Percentiles rank a stretch among this genome's conserved stretches.
These are phyloP conservation scores for Sceloporus undulatus DNA, from an alignment of 2,113 vertebrate species.

Conservation along the genomic window DNA sequence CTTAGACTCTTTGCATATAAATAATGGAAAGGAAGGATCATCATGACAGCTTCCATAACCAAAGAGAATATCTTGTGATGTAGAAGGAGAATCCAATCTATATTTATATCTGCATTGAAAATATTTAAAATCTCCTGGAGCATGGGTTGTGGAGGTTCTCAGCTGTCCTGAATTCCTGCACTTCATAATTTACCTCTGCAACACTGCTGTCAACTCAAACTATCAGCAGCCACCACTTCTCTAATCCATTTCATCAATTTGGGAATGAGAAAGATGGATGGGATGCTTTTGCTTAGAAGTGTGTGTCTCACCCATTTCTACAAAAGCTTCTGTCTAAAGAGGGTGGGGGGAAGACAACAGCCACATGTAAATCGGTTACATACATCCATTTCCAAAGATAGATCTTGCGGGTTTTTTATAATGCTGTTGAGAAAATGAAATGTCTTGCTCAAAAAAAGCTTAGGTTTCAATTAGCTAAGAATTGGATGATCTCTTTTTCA, in stretches of 20 bases:
- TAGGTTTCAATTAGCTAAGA: constrained; percentile 59
- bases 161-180: neutral
- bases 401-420: constrained; percentile 36
- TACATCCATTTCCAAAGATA: neutral
- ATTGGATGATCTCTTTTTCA: constrained; percentile 52
- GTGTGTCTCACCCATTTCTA: constrained; percentile 32
- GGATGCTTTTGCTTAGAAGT: constrained; percentile 28
- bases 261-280: constrained; percentile 38
- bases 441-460: constrained; percentile 45
- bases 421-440: constrained; percentile 46
- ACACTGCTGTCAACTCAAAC: neutral
- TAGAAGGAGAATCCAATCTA: too few species aligned
- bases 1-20: neutral
- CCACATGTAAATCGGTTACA: neutral
- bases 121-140: neutral
- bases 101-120: too few species aligned
- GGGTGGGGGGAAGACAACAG: too few species aligned
- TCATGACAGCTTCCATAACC: too few species aligned
- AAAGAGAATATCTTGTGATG: neutral
- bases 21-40: too few species aligned
- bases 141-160: neutral
- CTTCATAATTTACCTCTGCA: neutral
- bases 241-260: constrained; percentile 18
- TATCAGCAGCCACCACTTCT: neutral
- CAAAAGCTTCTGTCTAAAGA: constrained; percentile 1